These are phyloP conservation scores for Seira sanloemensis DNA, from an alignment of 2,888 invertebrate species.

Conservation along the genomic window DNA sequence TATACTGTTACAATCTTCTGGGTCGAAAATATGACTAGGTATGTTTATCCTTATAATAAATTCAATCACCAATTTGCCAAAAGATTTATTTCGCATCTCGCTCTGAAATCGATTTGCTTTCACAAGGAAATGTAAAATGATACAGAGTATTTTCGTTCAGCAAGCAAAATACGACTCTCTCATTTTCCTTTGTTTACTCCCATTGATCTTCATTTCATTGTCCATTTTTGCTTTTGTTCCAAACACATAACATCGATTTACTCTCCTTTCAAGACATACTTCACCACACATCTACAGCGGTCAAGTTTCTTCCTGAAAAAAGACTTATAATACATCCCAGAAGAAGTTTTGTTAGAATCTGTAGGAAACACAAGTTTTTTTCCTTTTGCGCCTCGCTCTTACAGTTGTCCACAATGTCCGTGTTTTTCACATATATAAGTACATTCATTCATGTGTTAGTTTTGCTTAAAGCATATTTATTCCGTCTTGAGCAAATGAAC, in stretches of 20 bases:
- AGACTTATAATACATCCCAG: too few relatives aligned
- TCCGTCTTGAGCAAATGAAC: conserved; percentile 61
- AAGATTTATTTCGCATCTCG: not conserved
- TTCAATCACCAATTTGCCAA: not conserved
- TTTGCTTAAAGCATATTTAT: conserved; percentile 53
- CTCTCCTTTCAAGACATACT: too few relatives aligned
- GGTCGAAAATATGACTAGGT: too few relatives aligned
- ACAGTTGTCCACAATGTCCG: conserved; percentile 22
- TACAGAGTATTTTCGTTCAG: not conserved
- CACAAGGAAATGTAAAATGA: conserved; percentile 15
- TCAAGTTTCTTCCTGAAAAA: not conserved
- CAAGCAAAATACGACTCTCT: not conserved
- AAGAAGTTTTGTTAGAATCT: not conserved
- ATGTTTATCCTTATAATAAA: too few relatives aligned
- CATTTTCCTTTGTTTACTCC: conserved; percentile 5
- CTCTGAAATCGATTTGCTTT: not conserved
- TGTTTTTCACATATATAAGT: not conserved
- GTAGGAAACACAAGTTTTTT: not conserved
- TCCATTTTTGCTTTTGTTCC: not conserved
- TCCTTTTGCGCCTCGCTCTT: not conserved
- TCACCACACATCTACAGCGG: not conserved
- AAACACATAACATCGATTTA: not conserved
- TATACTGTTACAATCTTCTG: too few relatives aligned
- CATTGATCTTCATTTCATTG: conserved; percentile 36
- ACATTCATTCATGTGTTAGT: not conserved